These are phyloP conservation scores for Salvelinus fontinalis DNA, from an alignment of 2,113 vertebrate species.

Conservation along the genomic window DNA sequence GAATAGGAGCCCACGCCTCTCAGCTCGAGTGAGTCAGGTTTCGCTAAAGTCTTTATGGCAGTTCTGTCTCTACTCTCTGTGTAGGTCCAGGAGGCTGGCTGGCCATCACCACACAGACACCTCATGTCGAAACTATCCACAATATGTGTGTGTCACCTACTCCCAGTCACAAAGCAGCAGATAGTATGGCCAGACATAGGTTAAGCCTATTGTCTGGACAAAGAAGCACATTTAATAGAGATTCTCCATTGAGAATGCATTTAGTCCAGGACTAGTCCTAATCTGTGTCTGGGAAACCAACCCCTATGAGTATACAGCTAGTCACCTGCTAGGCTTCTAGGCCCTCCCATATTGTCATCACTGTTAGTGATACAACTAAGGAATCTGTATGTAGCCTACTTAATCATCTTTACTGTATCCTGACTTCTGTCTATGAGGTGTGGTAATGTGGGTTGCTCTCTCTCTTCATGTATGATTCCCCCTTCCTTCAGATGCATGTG, in stretches of 20 bases:
- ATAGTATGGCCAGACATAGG: no score
- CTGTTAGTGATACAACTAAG: conserved; percentile 5
- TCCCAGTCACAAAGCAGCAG: conserved; percentile 15
- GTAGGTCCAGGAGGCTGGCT: conserved; percentile 32
- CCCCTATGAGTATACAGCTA: no score
- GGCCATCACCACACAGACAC: conserved; percentile 28
- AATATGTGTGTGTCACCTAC: conserved; percentile 45
- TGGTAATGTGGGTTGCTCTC: neutral
- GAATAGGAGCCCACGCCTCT: neutral
- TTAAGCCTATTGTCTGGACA: no score
- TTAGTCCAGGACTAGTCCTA: no score
- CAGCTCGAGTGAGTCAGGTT: conserved; percentile 53
- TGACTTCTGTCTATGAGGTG: neutral
- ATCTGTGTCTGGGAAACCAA: no score
- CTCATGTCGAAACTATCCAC: conserved; percentile 22
- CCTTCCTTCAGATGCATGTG: neutral
- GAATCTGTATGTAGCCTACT: neutral
- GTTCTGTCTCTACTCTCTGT: conserved; percentile 39
- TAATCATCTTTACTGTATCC: neutral
- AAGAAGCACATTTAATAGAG: no score
- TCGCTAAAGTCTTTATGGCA: conserved; percentile 31
- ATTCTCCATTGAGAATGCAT: no score
- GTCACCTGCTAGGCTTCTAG: no score
- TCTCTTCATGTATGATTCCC: neutral
- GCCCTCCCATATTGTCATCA: no score